Evolutionary conservation across 2,797 vertebrate species (phyloP), one percentile per base, ranked within the genome.

Genomic region (Hypotaenidia okinawae): DNA sequence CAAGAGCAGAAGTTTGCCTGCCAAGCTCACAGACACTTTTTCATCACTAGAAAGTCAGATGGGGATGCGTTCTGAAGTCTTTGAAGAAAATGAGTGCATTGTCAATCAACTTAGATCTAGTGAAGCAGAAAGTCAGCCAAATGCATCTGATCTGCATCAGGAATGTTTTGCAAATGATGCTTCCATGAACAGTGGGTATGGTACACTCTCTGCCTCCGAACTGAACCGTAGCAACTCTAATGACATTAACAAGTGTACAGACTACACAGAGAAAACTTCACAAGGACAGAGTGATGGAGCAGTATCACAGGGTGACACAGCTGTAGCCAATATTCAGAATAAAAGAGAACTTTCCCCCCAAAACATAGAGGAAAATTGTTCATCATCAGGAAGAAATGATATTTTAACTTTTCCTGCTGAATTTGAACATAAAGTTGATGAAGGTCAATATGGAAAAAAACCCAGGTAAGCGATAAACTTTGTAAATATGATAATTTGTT

Each of bases 151-250:
- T 7, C 94, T 41, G 30, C 97, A 70, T n/a, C 93, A 93, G 41
- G 97, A 97, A 68, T 97, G 98, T 63, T 97, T 58, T 43, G 94
- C 93, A 9, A 97, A 98, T 30, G 98, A 98, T 4, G 96, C 96
- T 51, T 98, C 98, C 0, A 43, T 98, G 96, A 99, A 98, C 96
- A 99, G 99, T 3, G 99, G 99, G 1, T 99, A 99, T 59, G 98
- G 98, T 23, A 99, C 98, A 2, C 97, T 98, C n/a, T 98, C 98
- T 35, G 39, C 97, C 27, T 98, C 98, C 9, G 98, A 98, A n/a
- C 96, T 97, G 16, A 97, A 92, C 55, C 84, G 96, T 24, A 94
- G 89, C 57, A 94, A 81, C 63, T 59, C 85, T 7, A 24, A 81
- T 21, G 64, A 77, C 79, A 5, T 19, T 52, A 28, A 23, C 11